phyloP scores from a whole-genome alignment of 2,113 vertebrate genomes.

The Cinclus cinclus region DNA sequence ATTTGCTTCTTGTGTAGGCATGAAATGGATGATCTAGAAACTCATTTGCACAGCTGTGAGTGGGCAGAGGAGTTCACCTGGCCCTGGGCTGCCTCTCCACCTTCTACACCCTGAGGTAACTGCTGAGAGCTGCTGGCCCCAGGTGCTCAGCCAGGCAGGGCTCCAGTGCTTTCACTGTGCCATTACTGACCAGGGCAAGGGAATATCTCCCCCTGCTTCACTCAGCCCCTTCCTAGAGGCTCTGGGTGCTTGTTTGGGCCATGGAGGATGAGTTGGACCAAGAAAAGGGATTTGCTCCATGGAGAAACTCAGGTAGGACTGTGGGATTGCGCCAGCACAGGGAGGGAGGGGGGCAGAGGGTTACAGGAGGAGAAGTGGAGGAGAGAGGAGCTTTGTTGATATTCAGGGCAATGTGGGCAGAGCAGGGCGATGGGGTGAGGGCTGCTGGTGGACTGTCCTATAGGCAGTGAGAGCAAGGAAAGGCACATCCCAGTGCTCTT shows the following conservation, averaged over 20 bases:
- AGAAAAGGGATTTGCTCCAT: fast-evolving
- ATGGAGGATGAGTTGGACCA: fast-evolving
- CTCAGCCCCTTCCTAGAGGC: fast-evolving
- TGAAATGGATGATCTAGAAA: fast-evolving
- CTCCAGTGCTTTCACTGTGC: fast-evolving
- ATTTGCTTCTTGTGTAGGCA: neutral
- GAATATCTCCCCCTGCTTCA: fast-evolving
- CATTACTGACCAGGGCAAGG: neutral
- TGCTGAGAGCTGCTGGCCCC: neutral
- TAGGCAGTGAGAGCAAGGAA: neutral
- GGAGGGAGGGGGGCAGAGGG: fast-evolving
- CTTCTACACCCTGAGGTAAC: neutral
- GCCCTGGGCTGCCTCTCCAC: neutral
- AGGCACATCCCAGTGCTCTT: neutral
- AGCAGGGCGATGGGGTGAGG: neutral
- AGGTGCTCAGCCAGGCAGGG: neutral
- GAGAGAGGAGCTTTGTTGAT: fast-evolving
- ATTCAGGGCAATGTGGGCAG: fast-evolving
- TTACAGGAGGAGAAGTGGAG: neutral
- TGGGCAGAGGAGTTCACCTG: fast-evolving
- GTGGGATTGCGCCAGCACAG: fast-evolving
- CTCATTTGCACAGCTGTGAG: fast-evolving
- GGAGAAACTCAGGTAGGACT: fast-evolving
- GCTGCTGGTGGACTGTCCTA: neutral
- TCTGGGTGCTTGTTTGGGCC: fast-evolving